These are phyloP conservation scores for Salmo trutta DNA, from an alignment of 2,797 vertebrate species.

Conservation along the genomic window DNA sequence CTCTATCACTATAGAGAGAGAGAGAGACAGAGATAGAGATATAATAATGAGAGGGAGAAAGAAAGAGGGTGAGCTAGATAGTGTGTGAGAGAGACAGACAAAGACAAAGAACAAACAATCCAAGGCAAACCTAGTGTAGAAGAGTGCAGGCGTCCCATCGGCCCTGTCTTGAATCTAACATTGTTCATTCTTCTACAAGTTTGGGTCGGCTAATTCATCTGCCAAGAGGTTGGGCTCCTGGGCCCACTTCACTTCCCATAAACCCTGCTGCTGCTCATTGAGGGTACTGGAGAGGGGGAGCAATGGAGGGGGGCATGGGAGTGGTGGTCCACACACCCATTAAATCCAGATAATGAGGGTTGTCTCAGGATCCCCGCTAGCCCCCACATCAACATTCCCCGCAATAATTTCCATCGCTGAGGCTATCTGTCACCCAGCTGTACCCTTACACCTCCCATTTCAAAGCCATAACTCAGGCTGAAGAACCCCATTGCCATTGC, in stretches of 20 bases:
- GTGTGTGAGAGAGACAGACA: not conserved
- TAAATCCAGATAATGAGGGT: constrained; percentile 13
- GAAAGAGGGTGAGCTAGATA: not conserved
- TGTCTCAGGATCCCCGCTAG: not conserved
- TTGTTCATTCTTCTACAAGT: constrained; percentile 30
- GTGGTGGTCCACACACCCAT: not conserved
- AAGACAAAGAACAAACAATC: not conserved
- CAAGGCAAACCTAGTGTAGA: not conserved
- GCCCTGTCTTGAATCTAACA: constrained; percentile 1
- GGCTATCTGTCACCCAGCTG: not conserved
- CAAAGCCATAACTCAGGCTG: too few species aligned
- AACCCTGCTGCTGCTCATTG: not conserved
- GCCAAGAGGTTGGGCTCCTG: constrained; percentile 1
- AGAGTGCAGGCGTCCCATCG: not conserved
- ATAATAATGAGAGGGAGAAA: not conserved
- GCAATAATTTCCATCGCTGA: not conserved
- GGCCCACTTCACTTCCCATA: constrained; percentile 4
- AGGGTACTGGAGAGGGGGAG: not conserved
- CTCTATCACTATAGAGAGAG: not conserved
- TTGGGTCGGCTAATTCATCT: constrained; percentile 21
- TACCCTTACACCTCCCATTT: not conserved
- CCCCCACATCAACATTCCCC: not conserved
- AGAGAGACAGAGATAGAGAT: too few species aligned
- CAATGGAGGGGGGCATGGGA: not conserved
- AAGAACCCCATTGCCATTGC: not conserved